Percentiles rank a stretch among this genome's conserved stretches.
These are phyloP conservation scores for Drosophila tanythrix DNA, from an alignment of 2,888 invertebrate species.

Conservation along the genomic window DNA sequence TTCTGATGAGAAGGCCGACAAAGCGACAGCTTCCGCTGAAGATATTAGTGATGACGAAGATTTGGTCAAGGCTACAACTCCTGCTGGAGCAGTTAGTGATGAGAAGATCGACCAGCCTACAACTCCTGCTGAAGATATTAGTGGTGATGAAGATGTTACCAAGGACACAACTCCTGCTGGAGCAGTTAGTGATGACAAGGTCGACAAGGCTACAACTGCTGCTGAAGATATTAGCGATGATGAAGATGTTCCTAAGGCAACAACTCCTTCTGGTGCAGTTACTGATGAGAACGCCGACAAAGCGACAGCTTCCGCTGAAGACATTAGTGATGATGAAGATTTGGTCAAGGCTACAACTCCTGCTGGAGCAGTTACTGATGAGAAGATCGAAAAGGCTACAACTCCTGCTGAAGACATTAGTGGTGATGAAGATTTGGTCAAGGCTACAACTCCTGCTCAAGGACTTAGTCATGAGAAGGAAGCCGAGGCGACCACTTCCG, in stretches of 20 bases:
- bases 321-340: neutral
- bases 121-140: conserved; percentile 1
- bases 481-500: neutral
- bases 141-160: conserved; percentile 19
- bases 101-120: conserved; percentile 8
- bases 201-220: neutral
- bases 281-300: conserved; percentile 7
- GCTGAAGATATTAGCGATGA: neutral
- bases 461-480: neutral
- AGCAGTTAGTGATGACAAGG: conserved; percentile 13
- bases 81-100: neutral
- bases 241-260: no score
- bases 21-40: conserved; percentile 20
- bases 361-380: no score
- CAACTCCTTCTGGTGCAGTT: neutral
- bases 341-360: neutral
- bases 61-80: neutral
- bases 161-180: conserved; percentile 11
- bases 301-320: conserved; percentile 10
- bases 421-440: neutral
- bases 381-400: no score
- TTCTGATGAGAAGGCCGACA: conserved; percentile 12
- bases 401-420: neutral
- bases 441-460: neutral
- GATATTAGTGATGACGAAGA: neutral